Evolutionary conservation across 2,113 vertebrate species (phyloP).

Genomic region (Pica pica): DNA sequence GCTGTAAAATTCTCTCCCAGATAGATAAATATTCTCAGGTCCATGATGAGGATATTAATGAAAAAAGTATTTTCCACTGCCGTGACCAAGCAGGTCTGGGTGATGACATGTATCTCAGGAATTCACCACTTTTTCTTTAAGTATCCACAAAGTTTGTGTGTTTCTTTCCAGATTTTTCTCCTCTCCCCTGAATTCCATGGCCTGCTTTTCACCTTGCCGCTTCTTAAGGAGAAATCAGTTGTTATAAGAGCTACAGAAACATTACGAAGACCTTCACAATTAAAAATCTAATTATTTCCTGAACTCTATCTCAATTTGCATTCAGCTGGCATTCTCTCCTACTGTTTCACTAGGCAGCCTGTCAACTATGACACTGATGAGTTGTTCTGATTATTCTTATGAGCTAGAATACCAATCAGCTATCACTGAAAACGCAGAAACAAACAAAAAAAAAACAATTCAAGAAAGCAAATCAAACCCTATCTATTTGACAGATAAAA

Average conservation of each 20-base stretch:
- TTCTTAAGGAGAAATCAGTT: background rate
- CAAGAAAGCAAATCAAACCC: background rate
- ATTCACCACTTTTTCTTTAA: background rate
- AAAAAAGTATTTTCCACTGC: background rate
- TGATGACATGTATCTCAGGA: background rate
- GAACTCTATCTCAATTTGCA: background rate
- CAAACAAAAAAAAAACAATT: background rate
- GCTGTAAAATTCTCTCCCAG: background rate
- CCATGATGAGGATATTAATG: background rate
- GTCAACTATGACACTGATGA: background rate
- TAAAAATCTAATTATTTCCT: background rate
- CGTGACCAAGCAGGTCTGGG: accelerated
- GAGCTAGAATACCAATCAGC: background rate
- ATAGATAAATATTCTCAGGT: background rate
- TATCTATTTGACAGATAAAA: background rate
- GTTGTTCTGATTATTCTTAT: background rate
- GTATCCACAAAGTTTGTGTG: background rate
- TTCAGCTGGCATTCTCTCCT: background rate
- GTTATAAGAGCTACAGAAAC: background rate
- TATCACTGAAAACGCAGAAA: background rate
- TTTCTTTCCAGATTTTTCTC: background rate
- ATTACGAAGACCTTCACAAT: background rate
- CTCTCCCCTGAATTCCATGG: accelerated
- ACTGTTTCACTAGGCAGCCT: background rate
- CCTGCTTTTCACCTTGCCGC: accelerated